Base-by-base conservation (phyloP, 2,797 vertebrate species). In the Enteromius paludinosus region DNA sequence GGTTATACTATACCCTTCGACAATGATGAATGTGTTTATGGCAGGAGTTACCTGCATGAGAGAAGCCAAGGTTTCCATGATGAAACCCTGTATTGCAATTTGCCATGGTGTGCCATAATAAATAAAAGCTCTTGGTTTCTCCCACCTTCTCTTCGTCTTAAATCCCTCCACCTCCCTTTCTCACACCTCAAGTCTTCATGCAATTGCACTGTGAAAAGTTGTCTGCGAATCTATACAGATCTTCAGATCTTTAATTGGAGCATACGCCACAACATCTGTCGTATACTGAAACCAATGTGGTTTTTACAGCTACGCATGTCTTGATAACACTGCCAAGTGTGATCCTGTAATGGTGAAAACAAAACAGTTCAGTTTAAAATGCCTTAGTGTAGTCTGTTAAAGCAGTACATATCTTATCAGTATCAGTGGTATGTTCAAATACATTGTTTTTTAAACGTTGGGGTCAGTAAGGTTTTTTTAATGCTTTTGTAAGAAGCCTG, bases 1-100 rank as follows among this genome's bases (percentile, higher is more conserved):
- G 49, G 82, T 69, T 65, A 33, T 84, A 76, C 20, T 52, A 59
- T 15, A 12, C 43, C 61, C 20, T 83, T 83, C 41, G 84, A 87
- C 83, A 85, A 64, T 89, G 89, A 88, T 89, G 86, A 76, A 89
- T 88, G 79, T 82, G 66, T 86, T 81, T 82, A 82, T 84, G 84
- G 74, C 35, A 71, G 69, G 81, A 82, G 64, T 86, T 87, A 85
- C 85, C 85, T 88, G 85, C 79, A 62, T 43, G 70, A 85, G 75
- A 83, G 77, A 86, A 83, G 75, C 76, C 84, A 72, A 79, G 79
- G 87, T 83, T 80, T 88, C 76, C 85, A 82, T 87, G 83, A 83
- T 88, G 84, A 87, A 88, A 87, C 49, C 65, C 81, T 86, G 85
- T 79, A 83, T 85, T 88, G 82, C 86, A 86, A 89, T 87, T 87